These are phyloP conservation scores for Notothenia rossii DNA, from an alignment of 2,113 vertebrate species.

Conservation along the genomic window DNA sequence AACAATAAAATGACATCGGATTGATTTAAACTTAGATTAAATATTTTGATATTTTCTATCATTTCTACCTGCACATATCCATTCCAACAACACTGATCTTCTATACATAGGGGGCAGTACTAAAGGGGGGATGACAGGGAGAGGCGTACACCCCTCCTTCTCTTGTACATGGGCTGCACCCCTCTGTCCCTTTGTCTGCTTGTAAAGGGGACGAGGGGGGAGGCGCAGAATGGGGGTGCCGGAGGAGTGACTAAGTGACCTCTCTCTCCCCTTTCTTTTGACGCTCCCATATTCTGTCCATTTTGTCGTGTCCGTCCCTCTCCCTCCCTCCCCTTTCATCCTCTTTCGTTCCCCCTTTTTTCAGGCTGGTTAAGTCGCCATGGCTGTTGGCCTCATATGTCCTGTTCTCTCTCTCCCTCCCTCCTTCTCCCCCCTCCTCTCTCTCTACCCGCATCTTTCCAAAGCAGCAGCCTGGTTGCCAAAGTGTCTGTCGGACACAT, in stretches of 20 bases:
- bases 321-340: slow-evolving; percentile 76
- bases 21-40: slow-evolving; percentile 5
- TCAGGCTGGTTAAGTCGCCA: slow-evolving; percentile 79
- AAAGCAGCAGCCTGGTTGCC: slow-evolving; percentile 70
- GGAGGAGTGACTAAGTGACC: slow-evolving; percentile 82
- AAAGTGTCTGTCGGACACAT: slow-evolving; percentile 82
- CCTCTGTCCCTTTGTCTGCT: slow-evolving; percentile 82
- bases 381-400: slow-evolving; percentile 73
- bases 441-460: slow-evolving; percentile 55
- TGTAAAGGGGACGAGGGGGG: slow-evolving; percentile 73
- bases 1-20: not conserved
- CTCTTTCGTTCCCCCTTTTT: slow-evolving; percentile 78
- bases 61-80: slow-evolving; percentile 8
- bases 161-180: slow-evolving; percentile 75
- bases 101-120: slow-evolving; percentile 44
- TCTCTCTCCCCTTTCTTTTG: slow-evolving; percentile 79
- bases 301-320: slow-evolving; percentile 72
- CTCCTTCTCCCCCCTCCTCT: not conserved
- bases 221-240: slow-evolving; percentile 50
- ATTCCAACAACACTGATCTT: slow-evolving; percentile 5
- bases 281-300: slow-evolving; percentile 73
- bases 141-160: slow-evolving; percentile 62
- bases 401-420: slow-evolving; percentile 27
- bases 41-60: not conserved
- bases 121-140: slow-evolving; percentile 21